These are phyloP conservation scores for Brevimyrus niger DNA, from an alignment of 2,113 vertebrate genomes.

Conservation along the genomic window DNA sequence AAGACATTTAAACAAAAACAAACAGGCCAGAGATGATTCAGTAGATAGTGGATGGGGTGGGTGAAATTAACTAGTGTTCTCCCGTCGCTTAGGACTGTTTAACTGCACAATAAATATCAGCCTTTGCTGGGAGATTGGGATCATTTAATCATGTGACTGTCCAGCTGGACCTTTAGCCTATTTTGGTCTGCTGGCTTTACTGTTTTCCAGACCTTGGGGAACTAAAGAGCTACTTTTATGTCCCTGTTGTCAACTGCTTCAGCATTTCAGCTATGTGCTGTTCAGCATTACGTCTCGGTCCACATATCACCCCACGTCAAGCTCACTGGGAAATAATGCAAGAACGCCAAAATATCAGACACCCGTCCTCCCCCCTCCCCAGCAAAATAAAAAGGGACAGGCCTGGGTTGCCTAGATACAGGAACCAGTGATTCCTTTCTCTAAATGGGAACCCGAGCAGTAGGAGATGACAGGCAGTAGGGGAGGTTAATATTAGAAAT, in stretches of 20 bases:
- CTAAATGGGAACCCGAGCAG: background rate
- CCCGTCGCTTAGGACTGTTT: background rate
- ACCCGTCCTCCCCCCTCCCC: too few relatives aligned
- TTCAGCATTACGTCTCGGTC: background rate
- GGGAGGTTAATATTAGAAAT: conserved; percentile 2
- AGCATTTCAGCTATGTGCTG: background rate
- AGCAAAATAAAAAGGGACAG: background rate
- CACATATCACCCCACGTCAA: background rate
- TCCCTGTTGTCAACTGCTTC: background rate
- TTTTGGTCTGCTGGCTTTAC: background rate
- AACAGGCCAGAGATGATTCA: background rate
- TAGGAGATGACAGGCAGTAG: background rate
- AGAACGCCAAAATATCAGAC: background rate
- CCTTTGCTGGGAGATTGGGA: background rate
- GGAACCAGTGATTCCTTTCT: background rate
- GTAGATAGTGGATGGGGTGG: background rate
- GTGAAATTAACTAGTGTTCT: background rate
- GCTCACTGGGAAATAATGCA: background rate
- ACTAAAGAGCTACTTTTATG: background rate
- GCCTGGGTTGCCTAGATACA: conserved; percentile 14
- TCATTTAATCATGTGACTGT: background rate
- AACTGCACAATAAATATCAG: background rate
- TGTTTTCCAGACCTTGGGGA: background rate
- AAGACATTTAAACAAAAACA: background rate
- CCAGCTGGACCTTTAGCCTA: background rate